Base-by-base conservation (phyloP, 2,113 vertebrate species). In the Colistium nudipinnis region DNA sequence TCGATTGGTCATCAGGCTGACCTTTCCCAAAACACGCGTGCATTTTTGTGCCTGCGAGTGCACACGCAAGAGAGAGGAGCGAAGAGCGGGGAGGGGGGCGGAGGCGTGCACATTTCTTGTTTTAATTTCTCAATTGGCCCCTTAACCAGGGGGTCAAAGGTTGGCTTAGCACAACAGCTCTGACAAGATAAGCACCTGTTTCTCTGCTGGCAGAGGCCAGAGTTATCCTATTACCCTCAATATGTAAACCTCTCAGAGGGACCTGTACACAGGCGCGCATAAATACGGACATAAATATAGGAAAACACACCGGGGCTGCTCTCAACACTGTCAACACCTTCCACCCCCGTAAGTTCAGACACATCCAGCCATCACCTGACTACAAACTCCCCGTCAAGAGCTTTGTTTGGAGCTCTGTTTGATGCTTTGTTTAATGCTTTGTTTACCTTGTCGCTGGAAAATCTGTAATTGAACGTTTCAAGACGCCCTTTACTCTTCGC, bases 181-280 rank as follows among this genome's bases (percentile, higher is more conserved):
- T 88, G 91, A 94, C 94, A 93, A 94, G 91, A 94, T 92, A 91
- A 95, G 96, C 96, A 97, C 95, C 94, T 96, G 95, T 82, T 88
- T 82, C 76, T 83, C 49, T 57, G 80, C 68, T 63, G 55, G 69
- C 45, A 30, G 62, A 79, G 82, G 52, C 82, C 35, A 61, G 67
- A 87, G 84, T 88, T 86, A 87, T 90, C 78, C 87, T 74, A 75
- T 87, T 85, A 88, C 95, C 72, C 70, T 69, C 62, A 52, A 77
- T 84, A 76, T 91, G 84, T 91, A 91, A 91, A 90, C 81, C 65
- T 87, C 78, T 88, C 80, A 59, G 61, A 76, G 57, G n/a, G 69
- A 73, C 80, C 72, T 49, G 70, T 83, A 89, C 85, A 88, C 88
- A 86, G n/a, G 12, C 81, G 75, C 70, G 72, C 59, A 66, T 85